Evolutionary conservation across 2,113 vertebrate genomes (phyloP), one percentile per base, ranked within the genome.

Genomic region (Todiramphus chloris): DNA sequence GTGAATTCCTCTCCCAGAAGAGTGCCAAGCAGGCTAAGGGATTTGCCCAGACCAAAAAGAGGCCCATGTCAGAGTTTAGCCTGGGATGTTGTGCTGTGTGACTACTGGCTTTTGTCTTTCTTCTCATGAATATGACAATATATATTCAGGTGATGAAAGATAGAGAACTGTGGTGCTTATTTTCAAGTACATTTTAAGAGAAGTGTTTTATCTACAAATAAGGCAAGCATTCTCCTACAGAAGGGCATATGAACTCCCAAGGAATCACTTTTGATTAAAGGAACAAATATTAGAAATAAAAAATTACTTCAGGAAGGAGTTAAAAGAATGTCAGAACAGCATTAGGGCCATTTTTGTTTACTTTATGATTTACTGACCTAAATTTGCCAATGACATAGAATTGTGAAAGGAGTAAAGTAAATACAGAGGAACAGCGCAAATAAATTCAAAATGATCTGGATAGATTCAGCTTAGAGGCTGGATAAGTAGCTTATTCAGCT

Each of bases 401-500:
- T 69, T 87, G 44, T 50, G 58, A 43, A 79, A 90, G 80, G 31
- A 82, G 21, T 96, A 90, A 95, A 96, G 56, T 87, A 91, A 96
- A 96, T 95, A 96, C 78, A 87, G 91, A 95, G 58, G 83, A 97
- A 68, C 86, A 96, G 89, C 95, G 89, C 84, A 98, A 98, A 98
- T 96, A 96, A 66, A 90, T 95, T 93, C 96, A 94, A 97, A 98
- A 82, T 11, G 68, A 97, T 98, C 77, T 58, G 97, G 82, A 81
- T 94, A 96, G 92, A 97, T 97, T 96, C 93, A 39, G 91, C 90
- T 98, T 97, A 96, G 83, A 94, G 66, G 35, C 80, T 97, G 74
- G 39, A 3, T 98, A 98, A 98, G 97, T 96, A 97, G 97, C 97
- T 98, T 98, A 98, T 96, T 98, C 97, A 97, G 94, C 96, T 97